Evolutionary conservation across 2,113 vertebrate genomes (phyloP).

Genomic region (Eptesicus fuscus): DNA sequence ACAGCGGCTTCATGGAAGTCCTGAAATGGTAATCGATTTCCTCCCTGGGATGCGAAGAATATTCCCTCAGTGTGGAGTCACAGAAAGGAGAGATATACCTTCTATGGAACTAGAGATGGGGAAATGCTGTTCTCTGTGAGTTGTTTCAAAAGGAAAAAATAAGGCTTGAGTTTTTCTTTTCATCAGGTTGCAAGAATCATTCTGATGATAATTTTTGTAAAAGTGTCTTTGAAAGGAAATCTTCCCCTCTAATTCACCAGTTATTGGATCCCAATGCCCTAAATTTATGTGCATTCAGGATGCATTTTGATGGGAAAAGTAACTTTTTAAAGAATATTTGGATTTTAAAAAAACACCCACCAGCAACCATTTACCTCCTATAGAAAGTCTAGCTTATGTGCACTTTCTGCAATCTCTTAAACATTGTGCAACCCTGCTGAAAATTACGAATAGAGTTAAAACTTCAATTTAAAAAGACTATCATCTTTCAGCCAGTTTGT

Average conservation of each 20-base stretch:
- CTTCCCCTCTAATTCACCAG: background rate
- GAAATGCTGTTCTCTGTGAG: background rate
- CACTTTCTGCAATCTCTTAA: background rate
- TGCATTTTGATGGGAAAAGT: slow-evolving; percentile 23
- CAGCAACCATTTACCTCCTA: background rate
- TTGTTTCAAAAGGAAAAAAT: background rate
- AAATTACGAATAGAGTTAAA: background rate
- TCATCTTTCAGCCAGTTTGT: background rate
- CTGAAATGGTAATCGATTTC: slow-evolving; percentile 61
- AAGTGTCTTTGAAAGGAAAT: slow-evolving; percentile 28
- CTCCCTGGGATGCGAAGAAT: background rate
- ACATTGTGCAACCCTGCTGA: background rate
- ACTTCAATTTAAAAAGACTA: background rate
- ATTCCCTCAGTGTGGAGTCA: background rate
- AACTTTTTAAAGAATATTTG: background rate
- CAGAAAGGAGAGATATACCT: background rate
- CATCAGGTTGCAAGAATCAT: background rate
- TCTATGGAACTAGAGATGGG: background rate
- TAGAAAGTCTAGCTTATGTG: background rate
- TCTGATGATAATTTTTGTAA: slow-evolving; percentile 16
- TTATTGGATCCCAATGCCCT: background rate
- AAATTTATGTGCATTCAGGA: background rate
- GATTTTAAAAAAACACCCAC: background rate
- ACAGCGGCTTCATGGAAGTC: slow-evolving; percentile 48
- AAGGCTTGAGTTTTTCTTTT: background rate